phyloP scores from a whole-genome alignment of 2,113 vertebrate genomes.

The Tyto alba region DNA sequence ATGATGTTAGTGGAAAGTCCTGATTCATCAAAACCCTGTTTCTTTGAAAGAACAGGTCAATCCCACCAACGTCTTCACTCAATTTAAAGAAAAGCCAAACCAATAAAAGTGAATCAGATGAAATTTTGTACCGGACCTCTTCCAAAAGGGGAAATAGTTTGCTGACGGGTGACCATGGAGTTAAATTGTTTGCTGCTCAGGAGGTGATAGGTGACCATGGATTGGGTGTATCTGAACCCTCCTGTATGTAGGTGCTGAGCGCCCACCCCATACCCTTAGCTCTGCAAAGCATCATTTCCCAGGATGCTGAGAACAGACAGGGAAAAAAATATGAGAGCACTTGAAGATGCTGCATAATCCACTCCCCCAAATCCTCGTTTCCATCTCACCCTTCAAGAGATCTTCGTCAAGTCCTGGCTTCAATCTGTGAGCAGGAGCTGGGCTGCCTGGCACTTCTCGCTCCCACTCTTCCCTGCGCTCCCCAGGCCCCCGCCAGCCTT shows the following conservation, averaged over 20 bases:
- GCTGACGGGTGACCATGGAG: neutral
- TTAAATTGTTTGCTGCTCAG: neutral
- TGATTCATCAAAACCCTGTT: neutral
- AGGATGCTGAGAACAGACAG: neutral
- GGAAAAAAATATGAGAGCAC: neutral
- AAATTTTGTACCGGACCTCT: neutral
- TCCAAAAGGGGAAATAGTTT: neutral
- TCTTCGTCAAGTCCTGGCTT: neutral
- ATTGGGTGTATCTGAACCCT: neutral
- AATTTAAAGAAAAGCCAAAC: neutral
- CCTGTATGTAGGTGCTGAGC: neutral
- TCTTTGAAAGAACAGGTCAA: neutral
- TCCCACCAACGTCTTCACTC: neutral
- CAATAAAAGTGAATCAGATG: neutral
- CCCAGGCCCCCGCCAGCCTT: conserved; percentile 30
- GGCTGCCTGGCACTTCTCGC: neutral
- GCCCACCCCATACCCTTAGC: neutral
- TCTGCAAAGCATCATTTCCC: neutral
- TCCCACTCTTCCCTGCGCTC: neutral
- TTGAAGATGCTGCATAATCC: neutral
- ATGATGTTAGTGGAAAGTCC: neutral
- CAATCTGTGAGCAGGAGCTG: neutral
- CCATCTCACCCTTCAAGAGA: conserved; percentile 26
- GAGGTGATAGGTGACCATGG: neutral
- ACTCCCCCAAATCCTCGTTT: neutral